Percentiles rank a stretch among this genome's conserved stretches.
Evolutionary conservation across 2,888 invertebrate species (phyloP).

Genomic region (Punctoribates punctum): DNA sequence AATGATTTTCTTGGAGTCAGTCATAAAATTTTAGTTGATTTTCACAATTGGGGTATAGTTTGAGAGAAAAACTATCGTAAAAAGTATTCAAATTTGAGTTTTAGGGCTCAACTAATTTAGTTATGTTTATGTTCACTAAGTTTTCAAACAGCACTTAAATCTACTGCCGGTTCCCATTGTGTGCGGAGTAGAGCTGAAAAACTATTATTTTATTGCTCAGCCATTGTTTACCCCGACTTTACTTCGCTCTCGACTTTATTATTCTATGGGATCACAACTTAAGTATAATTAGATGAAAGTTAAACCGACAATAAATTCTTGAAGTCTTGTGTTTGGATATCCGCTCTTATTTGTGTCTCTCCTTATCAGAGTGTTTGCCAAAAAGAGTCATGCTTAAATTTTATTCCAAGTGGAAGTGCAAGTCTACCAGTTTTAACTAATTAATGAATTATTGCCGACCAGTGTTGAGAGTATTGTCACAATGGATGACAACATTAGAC

Average conservation of each 20-base stretch:
- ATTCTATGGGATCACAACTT: neutral
- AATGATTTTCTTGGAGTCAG: neutral
- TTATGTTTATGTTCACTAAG: neutral
- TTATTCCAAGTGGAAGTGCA: too few species aligned
- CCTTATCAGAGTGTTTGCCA: too few species aligned
- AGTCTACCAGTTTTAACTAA: too few species aligned
- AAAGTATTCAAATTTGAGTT: constrained; percentile 1
- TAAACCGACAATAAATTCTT: constrained; percentile 3
- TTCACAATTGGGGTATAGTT: too few species aligned
- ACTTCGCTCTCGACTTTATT: neutral
- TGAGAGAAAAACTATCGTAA: neutral
- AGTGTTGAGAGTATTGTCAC: too few species aligned
- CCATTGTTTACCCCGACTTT: constrained; percentile 9
- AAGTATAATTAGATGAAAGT: constrained; percentile 13
- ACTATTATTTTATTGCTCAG: neutral
- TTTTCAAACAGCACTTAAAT: neutral
- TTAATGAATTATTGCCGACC: too few species aligned
- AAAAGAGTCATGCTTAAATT: too few species aligned
- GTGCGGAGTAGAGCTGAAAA: too few species aligned
- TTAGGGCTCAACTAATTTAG: constrained; percentile 5
- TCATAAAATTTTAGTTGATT: neutral
- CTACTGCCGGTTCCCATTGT: neutral
- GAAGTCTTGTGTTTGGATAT: neutral
- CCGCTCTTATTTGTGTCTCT: too few species aligned
- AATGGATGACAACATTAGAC: too few species aligned